Percentiles rank a stretch among this genome's conserved stretches.
Conservation (phyloP, 2,797 vertebrate genomes). For the Gallinago stenura region DNA sequence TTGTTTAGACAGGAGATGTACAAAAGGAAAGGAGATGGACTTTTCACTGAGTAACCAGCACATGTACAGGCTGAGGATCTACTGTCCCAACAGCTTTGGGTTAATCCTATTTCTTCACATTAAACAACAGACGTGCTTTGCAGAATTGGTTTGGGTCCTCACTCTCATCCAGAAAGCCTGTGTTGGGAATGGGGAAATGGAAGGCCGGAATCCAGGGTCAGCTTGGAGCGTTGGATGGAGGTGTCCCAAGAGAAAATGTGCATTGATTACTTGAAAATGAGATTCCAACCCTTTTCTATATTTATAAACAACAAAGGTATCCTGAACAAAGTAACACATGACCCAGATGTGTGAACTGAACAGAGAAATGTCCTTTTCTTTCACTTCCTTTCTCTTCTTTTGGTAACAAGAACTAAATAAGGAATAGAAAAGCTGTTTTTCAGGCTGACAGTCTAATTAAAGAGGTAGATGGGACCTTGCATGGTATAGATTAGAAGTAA, state of each 20-base stretch:
- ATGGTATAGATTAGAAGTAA: slow-evolving; percentile 84
- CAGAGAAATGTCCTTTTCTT: slow-evolving; percentile 80
- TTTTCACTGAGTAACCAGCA: slow-evolving; percentile 68
- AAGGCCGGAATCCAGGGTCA: slow-evolving; percentile 55
- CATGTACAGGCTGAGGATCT: slow-evolving; percentile 19
- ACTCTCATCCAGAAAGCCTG: slow-evolving; percentile 37
- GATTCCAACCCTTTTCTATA: slow-evolving; percentile 81
- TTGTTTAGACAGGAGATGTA: slow-evolving; percentile 64
- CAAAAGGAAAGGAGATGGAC: slow-evolving; percentile 56
- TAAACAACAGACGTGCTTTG: slow-evolving; percentile 22
- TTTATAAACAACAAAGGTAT: slow-evolving; percentile 79
- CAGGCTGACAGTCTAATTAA: slow-evolving; percentile 84
- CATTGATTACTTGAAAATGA: slow-evolving; percentile 81
- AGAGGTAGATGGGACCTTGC: slow-evolving; percentile 85
- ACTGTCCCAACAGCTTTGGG: slow-evolving; percentile 31
- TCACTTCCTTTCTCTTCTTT: slow-evolving; percentile 80
- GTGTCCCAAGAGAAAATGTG: slow-evolving; percentile 65
- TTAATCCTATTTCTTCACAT: slow-evolving; percentile 22
- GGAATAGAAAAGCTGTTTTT: slow-evolving; percentile 84
- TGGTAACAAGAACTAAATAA: slow-evolving; percentile 84
- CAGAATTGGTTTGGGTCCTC: slow-evolving; percentile 40
- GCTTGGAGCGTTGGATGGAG: slow-evolving; percentile 46
- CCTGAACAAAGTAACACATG: slow-evolving; percentile 79
- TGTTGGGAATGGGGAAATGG: slow-evolving; percentile 32
- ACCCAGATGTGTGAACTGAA: slow-evolving; percentile 80